Conservation (phyloP, 2,797 vertebrate species). For the Labeo calbasu region DNA sequence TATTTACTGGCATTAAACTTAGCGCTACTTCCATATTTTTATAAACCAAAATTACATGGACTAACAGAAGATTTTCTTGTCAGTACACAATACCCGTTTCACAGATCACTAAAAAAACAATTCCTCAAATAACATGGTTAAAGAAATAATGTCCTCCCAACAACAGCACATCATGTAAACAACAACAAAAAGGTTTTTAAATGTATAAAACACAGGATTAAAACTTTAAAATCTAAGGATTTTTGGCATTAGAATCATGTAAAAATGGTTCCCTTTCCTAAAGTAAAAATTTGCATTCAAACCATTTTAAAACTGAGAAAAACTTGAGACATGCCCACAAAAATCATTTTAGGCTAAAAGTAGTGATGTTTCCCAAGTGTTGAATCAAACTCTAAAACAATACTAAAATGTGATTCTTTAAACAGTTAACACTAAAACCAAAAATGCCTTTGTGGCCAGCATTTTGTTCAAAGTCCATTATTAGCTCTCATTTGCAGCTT, state of each 20-base stretch:
- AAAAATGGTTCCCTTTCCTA: neutral
- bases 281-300: constrained; percentile 2
- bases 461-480: neutral
- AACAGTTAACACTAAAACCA: constrained; percentile 3
- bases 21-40: neutral
- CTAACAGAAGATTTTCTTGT: constrained; percentile 4
- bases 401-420: constrained; percentile 13
- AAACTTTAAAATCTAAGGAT: neutral
- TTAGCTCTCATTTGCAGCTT: constrained; percentile 59
- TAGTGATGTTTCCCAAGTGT: constrained; percentile 8
- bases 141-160: neutral
- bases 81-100: neutral
- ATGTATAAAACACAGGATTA: constrained; percentile 1
- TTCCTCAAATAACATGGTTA: neutral
- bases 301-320: neutral
- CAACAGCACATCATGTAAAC: constrained; percentile 3
- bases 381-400: constrained; percentile 13
- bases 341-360: neutral
- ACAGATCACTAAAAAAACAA: neutral
- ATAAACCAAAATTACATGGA: neutral
- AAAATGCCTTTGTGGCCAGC: constrained; percentile 5
- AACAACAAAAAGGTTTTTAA: neutral
- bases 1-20: neutral
- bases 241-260: neutral
- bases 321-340: neutral